Conservation (phyloP, 2,113 vertebrate species). For the Egretta garzetta region DNA sequence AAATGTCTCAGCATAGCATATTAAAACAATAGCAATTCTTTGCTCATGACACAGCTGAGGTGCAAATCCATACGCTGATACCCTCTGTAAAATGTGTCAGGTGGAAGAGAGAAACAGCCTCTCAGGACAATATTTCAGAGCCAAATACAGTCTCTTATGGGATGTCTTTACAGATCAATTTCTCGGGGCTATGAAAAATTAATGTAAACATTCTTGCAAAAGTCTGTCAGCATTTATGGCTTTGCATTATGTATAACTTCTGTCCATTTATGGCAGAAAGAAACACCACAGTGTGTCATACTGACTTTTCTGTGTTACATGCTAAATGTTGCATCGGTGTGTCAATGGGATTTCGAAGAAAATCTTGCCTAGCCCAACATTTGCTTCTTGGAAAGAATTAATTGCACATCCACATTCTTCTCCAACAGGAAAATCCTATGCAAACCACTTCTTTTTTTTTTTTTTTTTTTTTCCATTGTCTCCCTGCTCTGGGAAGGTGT, state of each 20-base stretch:
- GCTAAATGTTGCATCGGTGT: neutral
- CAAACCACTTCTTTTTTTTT: accelerated
- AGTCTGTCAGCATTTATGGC: constrained; percentile 5
- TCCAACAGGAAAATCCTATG: neutral
- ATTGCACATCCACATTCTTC: neutral
- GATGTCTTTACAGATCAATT: constrained; percentile 45
- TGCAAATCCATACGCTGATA: constrained; percentile 46
- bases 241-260: constrained; percentile 10
- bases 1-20: neutral
- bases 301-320: neutral
- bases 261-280: neutral
- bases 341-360: neutral
- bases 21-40: constrained; percentile 35
- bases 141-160: constrained; percentile 27
- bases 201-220: constrained; percentile 45
- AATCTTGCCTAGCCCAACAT: neutral
- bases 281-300: neutral
- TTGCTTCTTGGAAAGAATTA: neutral
- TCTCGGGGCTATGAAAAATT: constrained; percentile 61
- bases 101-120: neutral
- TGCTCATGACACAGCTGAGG: constrained; percentile 26
- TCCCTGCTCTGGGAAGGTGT: neutral
- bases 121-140: neutral
- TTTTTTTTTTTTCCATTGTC: neutral
- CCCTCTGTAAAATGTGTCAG: constrained; percentile 17